Percentiles rank a stretch among this genome's conserved stretches.
Conservation (phyloP, 2,113 vertebrate genomes). For the Athene cunicularia region DNA sequence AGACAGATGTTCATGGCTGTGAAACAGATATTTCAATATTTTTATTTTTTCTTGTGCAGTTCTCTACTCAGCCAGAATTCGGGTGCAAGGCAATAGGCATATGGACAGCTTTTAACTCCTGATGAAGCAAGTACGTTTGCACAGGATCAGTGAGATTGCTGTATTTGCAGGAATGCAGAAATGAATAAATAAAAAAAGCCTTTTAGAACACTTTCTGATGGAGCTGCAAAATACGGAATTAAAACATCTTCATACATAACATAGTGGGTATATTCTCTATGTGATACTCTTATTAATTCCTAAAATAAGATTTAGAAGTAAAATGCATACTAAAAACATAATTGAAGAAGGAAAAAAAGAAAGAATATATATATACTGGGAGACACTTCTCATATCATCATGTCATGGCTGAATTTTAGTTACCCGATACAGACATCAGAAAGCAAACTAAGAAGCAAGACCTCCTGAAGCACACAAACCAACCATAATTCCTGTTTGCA, state of each 20-base stretch:
- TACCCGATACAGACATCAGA: background rate
- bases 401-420: background rate
- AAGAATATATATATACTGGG: background rate
- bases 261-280: background rate
- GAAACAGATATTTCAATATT: conserved; percentile 69
- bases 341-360: background rate
- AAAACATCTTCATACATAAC: background rate
- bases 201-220: background rate
- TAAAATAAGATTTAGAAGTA: background rate
- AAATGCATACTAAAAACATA: background rate
- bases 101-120: conserved; percentile 54
- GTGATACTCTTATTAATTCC: background rate
- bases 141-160: background rate
- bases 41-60: conserved; percentile 30
- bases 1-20: conserved; percentile 71
- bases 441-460: background rate
- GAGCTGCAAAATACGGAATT: background rate
- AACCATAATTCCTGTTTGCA: background rate
- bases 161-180: background rate
- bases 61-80: conserved; percentile 51
- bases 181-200: background rate
- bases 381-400: background rate
- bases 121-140: conserved; percentile 26
- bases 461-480: background rate
- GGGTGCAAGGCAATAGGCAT: conserved; percentile 51